Evolutionary conservation across 2,888 invertebrate genomes (phyloP).

Genomic region (Agriopis leucophaearia): DNA sequence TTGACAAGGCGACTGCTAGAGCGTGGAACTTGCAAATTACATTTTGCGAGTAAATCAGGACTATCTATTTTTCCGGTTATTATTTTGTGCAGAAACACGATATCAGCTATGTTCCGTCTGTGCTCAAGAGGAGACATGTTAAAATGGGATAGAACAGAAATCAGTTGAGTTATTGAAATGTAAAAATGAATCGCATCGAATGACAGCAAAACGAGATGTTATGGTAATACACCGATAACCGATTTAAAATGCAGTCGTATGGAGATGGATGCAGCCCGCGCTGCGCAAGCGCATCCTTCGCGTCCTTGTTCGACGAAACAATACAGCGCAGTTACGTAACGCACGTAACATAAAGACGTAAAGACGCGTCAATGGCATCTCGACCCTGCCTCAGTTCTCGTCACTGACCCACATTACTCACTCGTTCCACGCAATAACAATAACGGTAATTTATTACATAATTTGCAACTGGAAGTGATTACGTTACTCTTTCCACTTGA

Average conservation of each 20-base stretch:
- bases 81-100: no score
- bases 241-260: slow-evolving; percentile 29
- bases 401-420: slow-evolving; percentile 83
- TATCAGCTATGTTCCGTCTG: no score
- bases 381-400: slow-evolving; percentile 83
- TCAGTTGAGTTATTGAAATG: neutral
- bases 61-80: no score
- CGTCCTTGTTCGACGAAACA: slow-evolving; percentile 73
- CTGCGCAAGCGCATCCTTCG: slow-evolving; percentile 59
- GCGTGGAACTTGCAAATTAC: no score
- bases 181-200: neutral
- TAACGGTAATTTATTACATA: slow-evolving; percentile 75
- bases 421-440: slow-evolving; percentile 74
- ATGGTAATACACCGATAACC: slow-evolving; percentile 26
- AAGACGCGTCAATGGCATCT: slow-evolving; percentile 82
- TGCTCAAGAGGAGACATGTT: no score
- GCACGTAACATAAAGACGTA: slow-evolving; percentile 51
- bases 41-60: no score
- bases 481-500: slow-evolving; percentile 54
- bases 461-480: slow-evolving; percentile 66
- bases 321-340: slow-evolving; percentile 72
- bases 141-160: neutral
- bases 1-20: no score
- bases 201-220: slow-evolving; percentile 7
- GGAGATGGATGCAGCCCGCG: slow-evolving; percentile 40